Evolutionary conservation across 1,140 invertebrate genomes (phyloP).

Genomic region (Saxidomus purpurata): DNA sequence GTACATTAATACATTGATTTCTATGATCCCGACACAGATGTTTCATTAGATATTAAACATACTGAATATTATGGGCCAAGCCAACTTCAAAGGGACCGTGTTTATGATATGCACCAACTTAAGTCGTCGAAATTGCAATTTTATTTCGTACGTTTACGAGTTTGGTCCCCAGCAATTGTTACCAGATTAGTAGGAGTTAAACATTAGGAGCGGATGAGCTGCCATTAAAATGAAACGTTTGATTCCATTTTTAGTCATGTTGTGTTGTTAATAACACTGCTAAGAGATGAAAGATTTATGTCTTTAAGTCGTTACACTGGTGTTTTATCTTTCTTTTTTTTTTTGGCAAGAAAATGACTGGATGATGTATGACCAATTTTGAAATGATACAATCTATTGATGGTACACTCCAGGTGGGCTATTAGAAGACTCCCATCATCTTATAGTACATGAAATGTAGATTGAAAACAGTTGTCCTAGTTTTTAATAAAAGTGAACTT

Average conservation of each 20-base stretch:
- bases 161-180: constrained; percentile 36
- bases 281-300: constrained; percentile 12
- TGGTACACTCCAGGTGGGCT: no score
- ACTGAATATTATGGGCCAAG: constrained; percentile 39
- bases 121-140: constrained; percentile 28
- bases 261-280: neutral
- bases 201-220: constrained; percentile 5
- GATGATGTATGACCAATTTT: no score
- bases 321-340: neutral
- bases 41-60: constrained; percentile 51
- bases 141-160: constrained; percentile 42
- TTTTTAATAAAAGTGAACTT: no score
- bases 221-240: neutral
- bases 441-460: no score
- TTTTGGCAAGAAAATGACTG: neutral
- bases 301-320: neutral
- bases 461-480: no score
- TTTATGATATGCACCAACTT: constrained; percentile 38
- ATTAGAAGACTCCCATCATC: no score
- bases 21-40: constrained; percentile 33
- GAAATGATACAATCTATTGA: no score
- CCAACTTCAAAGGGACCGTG: constrained; percentile 42
- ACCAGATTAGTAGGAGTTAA: neutral
- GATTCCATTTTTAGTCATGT: neutral
- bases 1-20: constrained; percentile 26